phyloP scores from a whole-genome alignment of 2,797 vertebrate genomes.

The Sebastes itinus region DNA sequence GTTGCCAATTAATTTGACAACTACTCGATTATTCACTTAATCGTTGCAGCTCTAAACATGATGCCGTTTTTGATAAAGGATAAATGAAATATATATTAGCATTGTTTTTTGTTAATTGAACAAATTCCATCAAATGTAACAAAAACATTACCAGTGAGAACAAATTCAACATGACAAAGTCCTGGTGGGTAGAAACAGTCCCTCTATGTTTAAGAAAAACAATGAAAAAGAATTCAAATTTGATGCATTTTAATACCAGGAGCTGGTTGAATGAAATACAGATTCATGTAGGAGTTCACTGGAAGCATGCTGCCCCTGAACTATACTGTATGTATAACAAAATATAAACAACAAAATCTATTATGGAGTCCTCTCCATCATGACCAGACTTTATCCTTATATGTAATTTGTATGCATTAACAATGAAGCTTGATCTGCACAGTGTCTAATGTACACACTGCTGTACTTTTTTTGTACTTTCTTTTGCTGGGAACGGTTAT shows the following conservation, averaged over 20 bases:
- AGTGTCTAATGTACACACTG: constrained; percentile 12
- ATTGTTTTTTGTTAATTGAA: constrained; percentile 25
- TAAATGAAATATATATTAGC: constrained; percentile 25
- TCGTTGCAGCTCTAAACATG: too few species aligned
- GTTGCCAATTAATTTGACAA: too few species aligned
- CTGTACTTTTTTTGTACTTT: background rate
- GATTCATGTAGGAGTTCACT: background rate
- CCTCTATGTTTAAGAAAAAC: background rate
- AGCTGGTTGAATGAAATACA: background rate
- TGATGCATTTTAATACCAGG: background rate
- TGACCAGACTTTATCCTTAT: background rate
- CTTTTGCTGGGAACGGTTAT: constrained; percentile 5
- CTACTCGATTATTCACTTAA: too few species aligned
- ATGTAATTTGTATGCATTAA: background rate
- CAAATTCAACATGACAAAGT: background rate
- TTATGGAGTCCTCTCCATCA: background rate
- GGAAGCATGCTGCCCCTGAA: background rate
- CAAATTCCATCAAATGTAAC: constrained; percentile 7
- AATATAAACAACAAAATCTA: constrained; percentile 17
- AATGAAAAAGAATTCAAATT: background rate
- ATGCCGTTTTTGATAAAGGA: background rate
- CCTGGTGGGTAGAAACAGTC: background rate
- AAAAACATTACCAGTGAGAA: constrained; percentile 6
- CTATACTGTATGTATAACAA: background rate
- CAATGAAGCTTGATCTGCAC: background rate